These are phyloP conservation scores for Parambassis ranga DNA, from an alignment of 2,797 vertebrate genomes.

Conservation along the genomic window DNA sequence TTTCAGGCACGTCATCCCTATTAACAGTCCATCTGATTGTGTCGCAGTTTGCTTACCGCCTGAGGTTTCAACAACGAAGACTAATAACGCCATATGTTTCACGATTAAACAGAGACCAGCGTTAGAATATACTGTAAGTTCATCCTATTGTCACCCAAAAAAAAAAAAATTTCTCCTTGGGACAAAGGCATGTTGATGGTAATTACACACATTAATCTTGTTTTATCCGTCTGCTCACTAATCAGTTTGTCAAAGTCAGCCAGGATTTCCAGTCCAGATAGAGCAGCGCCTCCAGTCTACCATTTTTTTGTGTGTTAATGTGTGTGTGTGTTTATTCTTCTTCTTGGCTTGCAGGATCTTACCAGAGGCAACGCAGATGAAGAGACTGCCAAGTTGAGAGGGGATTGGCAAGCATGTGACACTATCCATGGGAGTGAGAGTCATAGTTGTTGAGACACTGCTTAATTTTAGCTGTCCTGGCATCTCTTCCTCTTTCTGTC, in stretches of 20 bases:
- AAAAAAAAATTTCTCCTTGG: slow-evolving; percentile 54
- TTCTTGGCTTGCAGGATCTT: slow-evolving; percentile 68
- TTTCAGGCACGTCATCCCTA: slow-evolving; percentile 16
- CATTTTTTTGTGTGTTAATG: slow-evolving; percentile 1
- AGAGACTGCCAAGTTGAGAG: slow-evolving; percentile 63
- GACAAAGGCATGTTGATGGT: slow-evolving; percentile 64
- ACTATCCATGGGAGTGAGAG: slow-evolving; percentile 49
- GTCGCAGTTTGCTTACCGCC: slow-evolving; percentile 1
- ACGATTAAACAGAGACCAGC: slow-evolving; percentile 20
- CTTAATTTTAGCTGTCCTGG: slow-evolving; percentile 66
- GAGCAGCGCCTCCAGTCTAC: slow-evolving; percentile 56
- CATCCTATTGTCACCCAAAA: slow-evolving; percentile 36
- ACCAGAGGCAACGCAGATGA: slow-evolving; percentile 67
- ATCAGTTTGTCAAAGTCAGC: slow-evolving; percentile 80
- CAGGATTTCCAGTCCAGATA: slow-evolving; percentile 65
- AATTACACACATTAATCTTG: slow-evolving; percentile 80
- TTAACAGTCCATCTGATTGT: slow-evolving; percentile 13
- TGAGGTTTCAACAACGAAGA: not conserved
- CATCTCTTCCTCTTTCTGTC: slow-evolving; percentile 44
- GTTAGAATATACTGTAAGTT: slow-evolving; percentile 46
- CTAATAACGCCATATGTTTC: not conserved
- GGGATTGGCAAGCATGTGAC: slow-evolving; percentile 56
- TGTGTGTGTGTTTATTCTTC: slow-evolving; percentile 57
- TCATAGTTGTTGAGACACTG: slow-evolving; percentile 64
- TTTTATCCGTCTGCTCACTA: slow-evolving; percentile 72